Conservation (phyloP, 1,140 invertebrate genomes). For the Antheraea mylitta region DNA sequence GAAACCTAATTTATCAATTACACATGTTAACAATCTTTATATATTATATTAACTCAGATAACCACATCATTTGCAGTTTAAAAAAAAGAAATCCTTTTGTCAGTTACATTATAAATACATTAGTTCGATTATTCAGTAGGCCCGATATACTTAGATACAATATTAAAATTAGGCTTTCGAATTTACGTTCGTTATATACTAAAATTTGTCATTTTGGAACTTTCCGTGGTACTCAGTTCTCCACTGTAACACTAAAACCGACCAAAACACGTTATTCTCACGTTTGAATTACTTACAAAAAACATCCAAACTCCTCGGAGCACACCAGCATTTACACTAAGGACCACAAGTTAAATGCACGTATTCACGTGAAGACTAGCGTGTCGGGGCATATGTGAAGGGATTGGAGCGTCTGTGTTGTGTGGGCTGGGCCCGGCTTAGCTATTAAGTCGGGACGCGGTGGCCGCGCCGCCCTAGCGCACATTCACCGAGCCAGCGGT, state of each 20-base stretch:
- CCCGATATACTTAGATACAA: constrained; percentile 49
- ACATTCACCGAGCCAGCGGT: constrained; percentile 75
- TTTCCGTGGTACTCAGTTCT: constrained; percentile 4
- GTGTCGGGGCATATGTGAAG: constrained; percentile 66
- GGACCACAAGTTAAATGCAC: constrained; percentile 20
- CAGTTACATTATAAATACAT: constrained; percentile 18
- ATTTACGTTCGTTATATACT: constrained; percentile 47
- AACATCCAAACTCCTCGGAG: constrained; percentile 34
- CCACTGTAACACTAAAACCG: constrained; percentile 14
- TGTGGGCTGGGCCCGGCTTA: constrained; percentile 61
- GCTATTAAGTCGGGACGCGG: constrained; percentile 60
- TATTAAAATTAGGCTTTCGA: constrained; percentile 61
- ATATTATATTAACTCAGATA: constrained; percentile 15
- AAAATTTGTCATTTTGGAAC: constrained; percentile 47
- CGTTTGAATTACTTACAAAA: constrained; percentile 21
- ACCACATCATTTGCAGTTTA: constrained; percentile 9
- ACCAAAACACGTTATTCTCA: constrained; percentile 36
- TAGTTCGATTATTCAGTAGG: constrained; percentile 72
- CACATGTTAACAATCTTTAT: constrained; percentile 71
- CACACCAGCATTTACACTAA: constrained; percentile 28
- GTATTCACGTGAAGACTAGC: constrained; percentile 66
- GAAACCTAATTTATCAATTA: constrained; percentile 66
- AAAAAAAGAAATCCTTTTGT: constrained; percentile 18
- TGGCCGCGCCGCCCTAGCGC: constrained; percentile 58
- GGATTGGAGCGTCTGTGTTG: constrained; percentile 62